Percentiles rank a stretch among this genome's conserved stretches.
These are phyloP conservation scores for Pelobates fuscus DNA, from an alignment of 2,113 vertebrate genomes.

Conservation along the genomic window DNA sequence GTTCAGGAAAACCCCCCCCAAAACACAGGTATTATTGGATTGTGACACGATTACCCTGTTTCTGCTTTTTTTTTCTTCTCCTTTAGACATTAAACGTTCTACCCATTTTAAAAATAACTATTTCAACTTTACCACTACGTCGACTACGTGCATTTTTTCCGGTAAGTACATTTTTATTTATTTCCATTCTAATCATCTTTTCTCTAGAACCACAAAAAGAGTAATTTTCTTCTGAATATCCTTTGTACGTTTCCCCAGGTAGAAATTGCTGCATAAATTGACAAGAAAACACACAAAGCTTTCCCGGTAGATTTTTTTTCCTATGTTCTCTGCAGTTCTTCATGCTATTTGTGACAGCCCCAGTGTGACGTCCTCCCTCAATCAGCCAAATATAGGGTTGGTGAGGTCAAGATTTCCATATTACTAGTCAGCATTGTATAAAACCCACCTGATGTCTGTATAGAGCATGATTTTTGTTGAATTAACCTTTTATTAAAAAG, in stretches of 20 bases:
- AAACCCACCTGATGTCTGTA: not conserved
- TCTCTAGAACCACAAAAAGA: not conserved
- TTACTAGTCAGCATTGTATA: not conserved
- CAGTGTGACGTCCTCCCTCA: not conserved
- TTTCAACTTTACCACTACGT: too few relatives aligned
- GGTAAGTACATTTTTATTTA: not conserved
- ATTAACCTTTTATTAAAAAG: too few relatives aligned
- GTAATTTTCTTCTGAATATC: not conserved
- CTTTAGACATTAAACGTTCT: too few relatives aligned
- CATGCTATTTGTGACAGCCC: not conserved
- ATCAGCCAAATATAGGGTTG: not conserved
- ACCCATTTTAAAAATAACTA: too few relatives aligned
- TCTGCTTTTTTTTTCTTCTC: too few relatives aligned
- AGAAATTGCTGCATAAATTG: not conserved
- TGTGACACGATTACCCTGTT: too few relatives aligned
- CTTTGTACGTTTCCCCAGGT: not conserved
- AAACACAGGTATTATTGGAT: too few relatives aligned
- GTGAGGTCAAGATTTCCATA: not conserved
- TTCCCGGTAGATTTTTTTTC: not conserved
- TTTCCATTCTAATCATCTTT: not conserved
- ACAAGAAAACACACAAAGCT: not conserved
- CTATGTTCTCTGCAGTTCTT: not conserved
- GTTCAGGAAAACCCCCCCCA: too few relatives aligned
- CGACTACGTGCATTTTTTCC: not conserved
- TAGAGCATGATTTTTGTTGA: not conserved